phyloP scores from a whole-genome alignment of 2,113 vertebrate genomes.

The Athene cunicularia region DNA sequence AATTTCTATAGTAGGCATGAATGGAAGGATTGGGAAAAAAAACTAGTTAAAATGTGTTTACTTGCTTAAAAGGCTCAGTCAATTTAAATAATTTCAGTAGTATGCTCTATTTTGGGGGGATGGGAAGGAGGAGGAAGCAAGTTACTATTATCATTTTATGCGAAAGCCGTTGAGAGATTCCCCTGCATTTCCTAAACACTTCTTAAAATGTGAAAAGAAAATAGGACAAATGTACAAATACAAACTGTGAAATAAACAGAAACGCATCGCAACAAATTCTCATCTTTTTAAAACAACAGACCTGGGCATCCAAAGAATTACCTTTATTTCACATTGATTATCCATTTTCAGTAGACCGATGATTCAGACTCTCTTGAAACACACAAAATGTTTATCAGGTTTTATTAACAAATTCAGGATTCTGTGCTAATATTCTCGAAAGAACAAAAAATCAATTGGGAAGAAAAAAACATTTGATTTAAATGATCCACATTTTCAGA shows the following conservation, averaged over 20 bases:
- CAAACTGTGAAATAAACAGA: constrained; percentile 37
- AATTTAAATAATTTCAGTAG: constrained; percentile 87
- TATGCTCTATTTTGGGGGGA: constrained; percentile 72
- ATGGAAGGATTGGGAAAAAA: constrained; percentile 94
- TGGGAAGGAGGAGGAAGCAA: constrained; percentile 55
- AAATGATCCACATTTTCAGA: background rate
- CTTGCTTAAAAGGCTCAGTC: constrained; percentile 86
- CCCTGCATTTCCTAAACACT: constrained; percentile 23
- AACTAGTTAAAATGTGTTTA: constrained; percentile 96
- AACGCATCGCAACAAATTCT: constrained; percentile 35
- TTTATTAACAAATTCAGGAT: constrained; percentile 6
- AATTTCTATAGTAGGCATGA: constrained; percentile 99
- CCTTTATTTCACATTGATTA: constrained; percentile 41
- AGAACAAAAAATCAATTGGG: background rate
- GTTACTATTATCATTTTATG: constrained; percentile 77
- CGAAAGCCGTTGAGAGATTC: constrained; percentile 53
- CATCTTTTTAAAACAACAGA: constrained; percentile 33
- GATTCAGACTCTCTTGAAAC: constrained; percentile 13
- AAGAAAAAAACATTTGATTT: background rate
- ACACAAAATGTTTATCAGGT: background rate
- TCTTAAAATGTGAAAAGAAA: background rate
- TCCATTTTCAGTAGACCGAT: background rate
- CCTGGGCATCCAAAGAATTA: constrained; percentile 23
- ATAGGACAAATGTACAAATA: background rate
- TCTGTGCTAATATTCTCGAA: background rate